Evolutionary conservation across 2,113 vertebrate genomes (phyloP).

Genomic region (Dasyurus viverrinus): DNA sequence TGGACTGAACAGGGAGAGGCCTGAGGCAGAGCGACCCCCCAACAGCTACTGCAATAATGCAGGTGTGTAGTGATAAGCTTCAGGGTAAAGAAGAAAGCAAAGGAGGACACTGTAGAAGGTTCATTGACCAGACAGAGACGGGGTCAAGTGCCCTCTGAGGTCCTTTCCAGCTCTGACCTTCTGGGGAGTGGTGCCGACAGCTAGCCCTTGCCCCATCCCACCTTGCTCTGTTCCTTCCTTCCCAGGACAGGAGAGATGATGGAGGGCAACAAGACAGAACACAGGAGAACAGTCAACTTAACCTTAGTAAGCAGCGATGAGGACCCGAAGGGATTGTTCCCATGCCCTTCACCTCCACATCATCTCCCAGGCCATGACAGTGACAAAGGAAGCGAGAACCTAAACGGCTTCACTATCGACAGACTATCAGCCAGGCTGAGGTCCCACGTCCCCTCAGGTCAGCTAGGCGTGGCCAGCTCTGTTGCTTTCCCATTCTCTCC

Average conservation of each 20-base stretch:
- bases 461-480: background rate
- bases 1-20: too few species aligned
- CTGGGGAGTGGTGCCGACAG: background rate
- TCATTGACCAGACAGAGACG: background rate
- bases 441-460: too few species aligned
- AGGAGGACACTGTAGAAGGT: background rate
- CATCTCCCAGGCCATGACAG: background rate
- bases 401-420: background rate
- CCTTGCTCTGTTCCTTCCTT: background rate
- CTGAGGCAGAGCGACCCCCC: too few species aligned
- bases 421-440: background rate
- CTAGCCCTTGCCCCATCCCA: too few species aligned
- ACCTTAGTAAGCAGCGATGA: background rate
- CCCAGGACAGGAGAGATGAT: background rate
- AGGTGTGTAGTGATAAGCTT: too few species aligned
- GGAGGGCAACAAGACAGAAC: conserved; percentile 55
- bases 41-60: too few species aligned
- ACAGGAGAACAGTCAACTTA: background rate
- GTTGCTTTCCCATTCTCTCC: background rate
- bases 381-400: background rate
- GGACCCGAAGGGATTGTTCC: background rate
- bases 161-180: background rate
- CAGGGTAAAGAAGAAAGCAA: too few species aligned
- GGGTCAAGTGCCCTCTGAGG: too few species aligned
- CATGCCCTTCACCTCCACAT: background rate